Conservation (phyloP, 2,888 invertebrate genomes). For the Lordiphosa andalusiaca region DNA sequence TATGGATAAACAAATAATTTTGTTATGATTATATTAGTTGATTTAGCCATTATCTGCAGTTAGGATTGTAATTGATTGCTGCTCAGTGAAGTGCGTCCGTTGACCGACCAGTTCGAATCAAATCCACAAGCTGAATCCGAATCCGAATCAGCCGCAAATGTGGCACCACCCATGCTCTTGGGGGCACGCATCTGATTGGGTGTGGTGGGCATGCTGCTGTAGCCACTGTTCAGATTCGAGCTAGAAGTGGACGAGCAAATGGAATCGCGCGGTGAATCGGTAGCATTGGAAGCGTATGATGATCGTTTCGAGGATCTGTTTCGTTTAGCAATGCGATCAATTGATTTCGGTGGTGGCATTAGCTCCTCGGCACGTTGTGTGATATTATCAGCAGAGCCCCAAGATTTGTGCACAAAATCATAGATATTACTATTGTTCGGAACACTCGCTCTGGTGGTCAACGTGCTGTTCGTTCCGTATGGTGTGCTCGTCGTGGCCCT, state of each 20-base stretch:
- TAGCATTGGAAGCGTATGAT: conserved; percentile 69
- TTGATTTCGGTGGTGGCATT: conserved; percentile 90
- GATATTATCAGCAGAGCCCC: conserved; percentile 95
- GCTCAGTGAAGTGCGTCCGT: conserved; percentile 55
- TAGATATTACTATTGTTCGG: conserved; percentile 77
- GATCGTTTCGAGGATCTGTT: conserved; percentile 82
- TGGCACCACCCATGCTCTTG: conserved; percentile 53
- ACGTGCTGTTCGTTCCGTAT: conserved; percentile 62
- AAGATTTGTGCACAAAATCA: conserved; percentile 90
- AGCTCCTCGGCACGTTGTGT: conserved; percentile 82
- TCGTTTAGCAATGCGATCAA: conserved; percentile 85
- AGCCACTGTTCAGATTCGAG: conserved; percentile 76
- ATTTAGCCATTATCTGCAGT: neutral
- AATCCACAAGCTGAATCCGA: conserved; percentile 94
- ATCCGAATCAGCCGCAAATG: conserved; percentile 85
- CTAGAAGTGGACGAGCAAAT: conserved; percentile 76
- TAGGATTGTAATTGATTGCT: conserved; percentile 46
- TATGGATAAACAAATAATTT: conserved; percentile 4
- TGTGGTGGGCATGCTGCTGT: conserved; percentile 85
- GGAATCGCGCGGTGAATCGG: conserved; percentile 71
- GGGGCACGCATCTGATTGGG: conserved; percentile 83
- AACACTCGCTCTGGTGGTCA: conserved; percentile 72
- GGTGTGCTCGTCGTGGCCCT: conserved; percentile 72
- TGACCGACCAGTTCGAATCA: conserved; percentile 85
- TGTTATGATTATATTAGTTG: neutral